Evolutionary conservation across 2,888 invertebrate genomes (phyloP), one percentile per base, ranked within the genome.

Genomic region (Synergus japonicus): DNA sequence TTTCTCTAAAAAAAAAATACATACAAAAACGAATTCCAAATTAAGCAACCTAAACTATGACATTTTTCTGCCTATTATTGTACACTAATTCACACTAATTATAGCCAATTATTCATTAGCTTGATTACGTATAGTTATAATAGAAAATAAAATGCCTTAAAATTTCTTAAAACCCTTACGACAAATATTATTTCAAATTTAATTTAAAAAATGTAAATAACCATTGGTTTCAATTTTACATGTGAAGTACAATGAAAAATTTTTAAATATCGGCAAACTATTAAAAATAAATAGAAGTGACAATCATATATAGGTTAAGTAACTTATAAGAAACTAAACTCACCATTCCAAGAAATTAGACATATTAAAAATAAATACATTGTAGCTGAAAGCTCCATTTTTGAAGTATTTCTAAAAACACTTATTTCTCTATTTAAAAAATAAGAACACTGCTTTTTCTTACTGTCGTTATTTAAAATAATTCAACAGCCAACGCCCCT

Each of bases 401-500:
- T 60, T 60, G 10, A 18, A 60, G 12, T 60, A 10, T 5, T 3
- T 60, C 5, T 22, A 60, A 13, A 18, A 60, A 60, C 12, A 60
- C 22, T 13, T 29, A 60, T 22, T 60, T 60, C 22, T 60, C 22
- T 22, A 22, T 29, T 60, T 2, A 60, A 60, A 60, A 60, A 60
- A 22, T 22, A 22, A 5, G 10, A 22, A 4, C 22, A 13, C 60
- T 18, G 10, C 22, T 29, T 60, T 29, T 60, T 29, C 60, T 22
- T 10, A 60, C 60, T 60, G 22, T 22, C 29, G 29, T 29, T 22
- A 12, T 60, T 60, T 29, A 13, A 60, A 60, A 60, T 22, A 22
- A 60, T 29, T 60, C 29, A 18, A 22, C 22, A 60, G 60, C 22
- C 60, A 60, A 60, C 60, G 60, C 60, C 60, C 60, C 60, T 22